Evolutionary conservation across 1,140 invertebrate genomes (phyloP), one percentile per base, ranked within the genome.

Genomic region (Pseudomyrmex concolor): DNA sequence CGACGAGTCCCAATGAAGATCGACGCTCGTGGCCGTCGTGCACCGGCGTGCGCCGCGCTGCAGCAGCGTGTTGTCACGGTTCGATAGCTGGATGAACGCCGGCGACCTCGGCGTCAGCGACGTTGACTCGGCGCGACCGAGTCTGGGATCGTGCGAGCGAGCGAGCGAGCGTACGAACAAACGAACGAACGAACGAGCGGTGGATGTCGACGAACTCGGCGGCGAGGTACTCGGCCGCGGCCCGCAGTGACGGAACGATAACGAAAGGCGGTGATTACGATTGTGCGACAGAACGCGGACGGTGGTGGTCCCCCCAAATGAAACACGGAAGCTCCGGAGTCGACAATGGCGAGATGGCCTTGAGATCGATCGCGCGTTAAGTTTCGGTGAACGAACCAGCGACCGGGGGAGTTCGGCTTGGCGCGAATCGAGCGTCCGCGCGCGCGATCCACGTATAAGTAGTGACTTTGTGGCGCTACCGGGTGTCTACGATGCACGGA

Each of bases 11-110:
- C 45, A 74, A 81, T 76, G 86, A 81, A 57, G 67, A 81, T 84
- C 85, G 82, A 74, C 55, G 51, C 34, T 17, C 57, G 63, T 50
- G 67, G 12, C 15, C 48, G 55, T 62, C 51, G 55, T 70, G 50
- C 15, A 48, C 48, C 51, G 17, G 12, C 57, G 50, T 62, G 59
- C 57, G 25, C 63, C n/a, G 68, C 19, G 73, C 34, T 19, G n/a
- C 9, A 25, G 71, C 70, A 22, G 15, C 43, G 48, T 63, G 45
- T 13, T 67, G 68, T 72, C 71, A 84, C 59, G 86, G 86, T 85
- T 88, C 86, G 76, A 85, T 85, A 88, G 83, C 66, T 68, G 74
- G 60, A 72, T 78, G 84, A 87, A 86, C 89, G 85, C 89, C 84
- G 83, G 83, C 85, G 72, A 86, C 76, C 86, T 72, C 68, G 76